Evolutionary conservation across 2,888 invertebrate genomes (phyloP).

Genomic region (Diogma glabrata): DNA sequence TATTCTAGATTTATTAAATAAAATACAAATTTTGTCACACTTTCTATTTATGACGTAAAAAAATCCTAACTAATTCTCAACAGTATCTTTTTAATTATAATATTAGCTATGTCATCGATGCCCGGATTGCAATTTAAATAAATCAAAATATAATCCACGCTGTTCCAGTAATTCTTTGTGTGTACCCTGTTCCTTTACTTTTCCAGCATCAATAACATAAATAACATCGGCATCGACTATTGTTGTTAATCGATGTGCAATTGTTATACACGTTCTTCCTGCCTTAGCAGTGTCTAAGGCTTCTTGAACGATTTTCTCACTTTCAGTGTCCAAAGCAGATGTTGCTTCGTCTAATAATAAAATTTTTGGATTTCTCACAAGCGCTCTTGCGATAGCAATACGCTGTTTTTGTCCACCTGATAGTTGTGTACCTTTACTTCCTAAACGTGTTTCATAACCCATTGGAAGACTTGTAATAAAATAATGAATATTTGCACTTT

Average conservation of each 20-base stretch:
- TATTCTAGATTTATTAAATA: no score
- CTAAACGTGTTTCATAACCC: slow-evolving; percentile 70
- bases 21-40: no score
- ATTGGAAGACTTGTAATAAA: slow-evolving; percentile 66
- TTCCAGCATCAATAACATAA: slow-evolving; percentile 59
- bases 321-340: slow-evolving; percentile 73
- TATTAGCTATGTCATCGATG: no score
- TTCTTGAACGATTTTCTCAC: slow-evolving; percentile 81
- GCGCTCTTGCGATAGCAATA: slow-evolving; percentile 75
- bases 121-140: slow-evolving; percentile 36
- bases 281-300: slow-evolving; percentile 70
- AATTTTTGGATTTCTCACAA: slow-evolving; percentile 66
- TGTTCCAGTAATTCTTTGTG: slow-evolving; percentile 52
- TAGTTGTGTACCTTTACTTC: slow-evolving; percentile 63
- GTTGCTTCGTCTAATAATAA: slow-evolving; percentile 74
- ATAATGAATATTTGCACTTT: slow-evolving; percentile 77
- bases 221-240: slow-evolving; percentile 70
- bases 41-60: no score
- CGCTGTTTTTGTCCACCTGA: slow-evolving; percentile 79
- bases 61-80: no score
- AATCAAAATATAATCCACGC: slow-evolving; percentile 53
- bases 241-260: slow-evolving; percentile 78
- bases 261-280: slow-evolving; percentile 74
- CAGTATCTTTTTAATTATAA: no score
- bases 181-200: slow-evolving; percentile 56